phyloP scores from a whole-genome alignment of 1,140 invertebrate species.

The Orius insidiosus region DNA sequence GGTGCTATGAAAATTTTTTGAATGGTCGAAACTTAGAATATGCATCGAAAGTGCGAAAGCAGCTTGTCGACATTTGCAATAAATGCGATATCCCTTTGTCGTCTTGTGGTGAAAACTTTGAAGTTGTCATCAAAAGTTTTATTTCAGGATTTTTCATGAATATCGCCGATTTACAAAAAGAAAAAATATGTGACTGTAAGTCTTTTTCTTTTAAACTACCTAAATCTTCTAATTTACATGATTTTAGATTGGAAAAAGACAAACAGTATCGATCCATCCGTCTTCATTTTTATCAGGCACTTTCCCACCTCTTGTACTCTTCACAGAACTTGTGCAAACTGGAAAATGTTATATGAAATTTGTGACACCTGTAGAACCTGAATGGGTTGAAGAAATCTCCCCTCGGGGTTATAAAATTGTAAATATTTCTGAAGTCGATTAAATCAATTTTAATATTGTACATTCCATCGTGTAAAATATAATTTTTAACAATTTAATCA shows the following conservation, averaged over 20 bases:
- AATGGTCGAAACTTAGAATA: slow-evolving; percentile 71
- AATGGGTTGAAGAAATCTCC: slow-evolving; percentile 49
- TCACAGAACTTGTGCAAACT: slow-evolving; percentile 76
- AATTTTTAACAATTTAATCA: too few relatives aligned
- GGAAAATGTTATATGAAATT: slow-evolving; percentile 63
- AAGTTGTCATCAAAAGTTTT: slow-evolving; percentile 59
- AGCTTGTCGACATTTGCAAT: slow-evolving; percentile 61
- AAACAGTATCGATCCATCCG: slow-evolving; percentile 65
- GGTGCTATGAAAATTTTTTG: slow-evolving; percentile 83
- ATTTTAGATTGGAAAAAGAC: slow-evolving; percentile 40
- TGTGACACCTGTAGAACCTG: slow-evolving; percentile 49
- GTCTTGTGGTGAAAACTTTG: slow-evolving; percentile 57
- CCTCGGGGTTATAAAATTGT: slow-evolving; percentile 20
- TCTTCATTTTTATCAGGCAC: slow-evolving; percentile 56
- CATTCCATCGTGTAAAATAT: too few relatives aligned
- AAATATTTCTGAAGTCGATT: slow-evolving; percentile 22
- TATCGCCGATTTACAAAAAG: slow-evolving; percentile 64
- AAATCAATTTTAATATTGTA: too few relatives aligned
- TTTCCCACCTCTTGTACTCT: slow-evolving; percentile 64
- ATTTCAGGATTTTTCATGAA: slow-evolving; percentile 74
- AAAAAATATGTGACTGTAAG: slow-evolving; percentile 58
- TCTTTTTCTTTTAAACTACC: slow-evolving; percentile 14
- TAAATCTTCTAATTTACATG: slow-evolving; percentile 4
- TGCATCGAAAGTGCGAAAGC: slow-evolving; percentile 62
- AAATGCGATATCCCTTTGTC: slow-evolving; percentile 43